These are phyloP conservation scores for Deroplatys truncata DNA, from an alignment of 2,888 invertebrate species.

Conservation along the genomic window DNA sequence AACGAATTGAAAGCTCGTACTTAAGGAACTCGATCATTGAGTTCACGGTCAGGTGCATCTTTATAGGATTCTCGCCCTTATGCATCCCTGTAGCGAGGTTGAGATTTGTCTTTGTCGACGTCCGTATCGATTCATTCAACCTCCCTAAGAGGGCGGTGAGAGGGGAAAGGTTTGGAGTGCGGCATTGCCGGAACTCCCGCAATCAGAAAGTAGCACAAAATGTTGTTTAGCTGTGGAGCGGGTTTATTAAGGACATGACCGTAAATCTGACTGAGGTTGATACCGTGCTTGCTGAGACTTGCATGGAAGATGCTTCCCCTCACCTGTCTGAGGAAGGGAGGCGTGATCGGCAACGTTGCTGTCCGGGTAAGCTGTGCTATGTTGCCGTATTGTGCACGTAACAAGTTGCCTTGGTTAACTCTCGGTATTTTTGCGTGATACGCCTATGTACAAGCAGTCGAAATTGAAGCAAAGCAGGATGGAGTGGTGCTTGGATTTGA, in stretches of 20 bases:
- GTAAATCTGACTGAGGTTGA: background rate
- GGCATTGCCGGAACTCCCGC: conserved; percentile 14
- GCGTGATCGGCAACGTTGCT: conserved; percentile 2
- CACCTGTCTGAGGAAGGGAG: background rate
- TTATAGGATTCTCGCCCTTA: conserved; percentile 3
- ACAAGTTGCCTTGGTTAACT: background rate
- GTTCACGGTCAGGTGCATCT: background rate
- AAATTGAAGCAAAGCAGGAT: background rate
- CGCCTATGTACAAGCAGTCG: background rate
- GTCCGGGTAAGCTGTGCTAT: background rate
- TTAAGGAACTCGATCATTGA: background rate
- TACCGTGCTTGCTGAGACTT: background rate
- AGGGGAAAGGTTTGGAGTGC: conserved; percentile 14
- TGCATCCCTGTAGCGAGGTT: conserved; percentile 7
- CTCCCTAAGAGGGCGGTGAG: conserved; percentile 15
- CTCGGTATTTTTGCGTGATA: background rate
- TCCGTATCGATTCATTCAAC: conserved; percentile 28
- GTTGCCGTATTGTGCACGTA: conserved; percentile 6
- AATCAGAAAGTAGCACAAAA: background rate
- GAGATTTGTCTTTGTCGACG: conserved; percentile 20
- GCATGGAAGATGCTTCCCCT: background rate
- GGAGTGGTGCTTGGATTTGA: background rate
- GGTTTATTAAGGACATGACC: background rate
- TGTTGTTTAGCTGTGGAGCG: background rate
- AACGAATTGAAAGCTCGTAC: background rate